Percentiles rank a stretch among this genome's conserved stretches.
Evolutionary conservation across 2,888 invertebrate genomes (phyloP).

Genomic region (Antheraea yamamai): DNA sequence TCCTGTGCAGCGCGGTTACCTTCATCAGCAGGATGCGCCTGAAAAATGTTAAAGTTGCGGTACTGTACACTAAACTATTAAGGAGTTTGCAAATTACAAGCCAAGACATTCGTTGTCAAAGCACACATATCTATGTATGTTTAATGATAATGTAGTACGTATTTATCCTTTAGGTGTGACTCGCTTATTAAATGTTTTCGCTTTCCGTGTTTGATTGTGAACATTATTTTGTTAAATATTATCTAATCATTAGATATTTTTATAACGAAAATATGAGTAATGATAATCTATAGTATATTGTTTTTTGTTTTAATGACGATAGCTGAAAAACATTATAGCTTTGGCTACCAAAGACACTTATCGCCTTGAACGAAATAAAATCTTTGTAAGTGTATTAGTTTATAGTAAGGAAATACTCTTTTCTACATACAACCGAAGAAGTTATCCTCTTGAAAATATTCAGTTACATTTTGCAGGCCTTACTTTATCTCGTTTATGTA

Average conservation of each 20-base stretch:
- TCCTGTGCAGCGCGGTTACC: no score
- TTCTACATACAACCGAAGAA: no score
- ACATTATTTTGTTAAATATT: not conserved
- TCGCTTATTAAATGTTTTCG: conserved; percentile 10
- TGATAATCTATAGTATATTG: not conserved
- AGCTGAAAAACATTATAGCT: not conserved
- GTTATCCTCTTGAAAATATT: no score
- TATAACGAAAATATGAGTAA: not conserved
- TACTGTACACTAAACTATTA: not conserved
- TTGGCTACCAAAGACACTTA: not conserved
- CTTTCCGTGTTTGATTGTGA: conserved; percentile 1
- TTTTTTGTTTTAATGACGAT: not conserved
- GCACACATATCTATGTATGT: conserved; percentile 13
- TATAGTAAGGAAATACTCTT: no score
- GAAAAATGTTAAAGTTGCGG: not conserved
- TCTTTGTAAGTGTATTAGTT: not conserved
- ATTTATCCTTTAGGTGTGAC: conserved; percentile 18
- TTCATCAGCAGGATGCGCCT: not conserved
- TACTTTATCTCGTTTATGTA: not conserved
- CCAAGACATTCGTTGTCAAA: conserved; percentile 1
- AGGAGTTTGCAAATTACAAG: not conserved
- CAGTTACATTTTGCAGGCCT: not conserved
- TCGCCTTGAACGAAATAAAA: not conserved
- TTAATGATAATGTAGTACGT: conserved; percentile 15
- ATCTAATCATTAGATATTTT: not conserved